Conservation (phyloP, 2,888 invertebrate species). For the Nymphalis polychloros region DNA sequence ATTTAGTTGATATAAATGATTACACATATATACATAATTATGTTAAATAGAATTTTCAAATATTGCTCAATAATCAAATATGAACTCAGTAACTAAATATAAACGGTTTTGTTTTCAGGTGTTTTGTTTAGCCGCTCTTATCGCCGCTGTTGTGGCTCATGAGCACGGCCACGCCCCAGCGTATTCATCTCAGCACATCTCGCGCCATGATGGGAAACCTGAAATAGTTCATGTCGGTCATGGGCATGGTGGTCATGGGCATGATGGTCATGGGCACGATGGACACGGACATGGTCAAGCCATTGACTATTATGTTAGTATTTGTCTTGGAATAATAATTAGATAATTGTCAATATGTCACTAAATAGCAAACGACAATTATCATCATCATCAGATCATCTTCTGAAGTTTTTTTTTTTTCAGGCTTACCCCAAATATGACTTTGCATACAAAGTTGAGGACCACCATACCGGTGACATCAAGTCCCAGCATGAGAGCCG, state of each 20-base stretch:
- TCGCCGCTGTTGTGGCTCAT: constrained; percentile 50
- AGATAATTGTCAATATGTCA: background rate
- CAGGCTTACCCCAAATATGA: constrained; percentile 54
- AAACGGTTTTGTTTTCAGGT: constrained; percentile 38
- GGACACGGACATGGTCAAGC: constrained; percentile 45
- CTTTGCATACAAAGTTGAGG: constrained; percentile 73
- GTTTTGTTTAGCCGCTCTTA: constrained; percentile 52
- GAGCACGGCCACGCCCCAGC: constrained; percentile 48
- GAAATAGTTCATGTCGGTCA: constrained; percentile 51
- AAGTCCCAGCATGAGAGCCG: constrained; percentile 72
- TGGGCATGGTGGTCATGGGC: constrained; percentile 54
- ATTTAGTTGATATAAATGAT: too few species aligned
- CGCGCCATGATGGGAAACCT: constrained; percentile 59
- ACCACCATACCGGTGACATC: constrained; percentile 74
- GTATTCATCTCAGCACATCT: constrained; percentile 65
- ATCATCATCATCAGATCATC: too few species aligned
- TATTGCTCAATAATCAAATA: background rate
- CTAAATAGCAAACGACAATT: too few species aligned
- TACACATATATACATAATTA: too few species aligned
- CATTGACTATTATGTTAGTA: constrained; percentile 47
- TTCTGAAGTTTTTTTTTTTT: background rate
- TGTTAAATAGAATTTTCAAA: too few species aligned
- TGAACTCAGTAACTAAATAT: background rate
- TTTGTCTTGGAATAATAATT: background rate
- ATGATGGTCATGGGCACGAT: constrained; percentile 44